Conservation (phyloP, 1,140 invertebrate genomes). For the Venustaconcha ellipsiformis region DNA sequence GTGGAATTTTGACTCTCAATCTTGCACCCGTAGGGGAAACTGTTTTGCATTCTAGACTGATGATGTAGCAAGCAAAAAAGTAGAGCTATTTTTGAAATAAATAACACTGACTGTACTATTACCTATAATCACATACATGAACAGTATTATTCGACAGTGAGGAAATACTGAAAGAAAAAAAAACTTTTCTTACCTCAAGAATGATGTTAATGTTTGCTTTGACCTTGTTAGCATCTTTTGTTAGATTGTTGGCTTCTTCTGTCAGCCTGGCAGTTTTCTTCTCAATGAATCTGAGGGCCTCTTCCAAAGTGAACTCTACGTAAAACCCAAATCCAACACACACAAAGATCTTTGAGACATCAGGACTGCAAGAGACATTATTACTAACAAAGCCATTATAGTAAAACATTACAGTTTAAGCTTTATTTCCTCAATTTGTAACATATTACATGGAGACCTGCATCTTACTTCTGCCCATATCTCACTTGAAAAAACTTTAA, state of each 20-base stretch:
- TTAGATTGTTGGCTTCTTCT: conserved; percentile 72
- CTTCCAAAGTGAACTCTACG: conserved; percentile 79
- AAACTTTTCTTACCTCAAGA: conserved; percentile 42
- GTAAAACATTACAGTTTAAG: background rate
- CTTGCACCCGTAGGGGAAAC: too few species aligned
- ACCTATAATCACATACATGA: too few species aligned
- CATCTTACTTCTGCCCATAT: background rate
- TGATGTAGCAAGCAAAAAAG: too few species aligned
- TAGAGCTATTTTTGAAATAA: too few species aligned
- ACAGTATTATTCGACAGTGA: too few species aligned
- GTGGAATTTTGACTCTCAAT: too few species aligned
- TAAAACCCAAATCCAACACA: conserved; percentile 82
- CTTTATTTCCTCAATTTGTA: background rate
- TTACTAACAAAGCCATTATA: background rate
- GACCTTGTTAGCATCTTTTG: conserved; percentile 77
- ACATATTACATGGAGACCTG: background rate
- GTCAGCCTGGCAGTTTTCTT: conserved; percentile 78
- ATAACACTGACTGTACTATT: too few species aligned
- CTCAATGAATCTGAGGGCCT: conserved; percentile 80
- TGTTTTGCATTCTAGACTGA: too few species aligned
- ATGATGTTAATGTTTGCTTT: conserved; percentile 86
- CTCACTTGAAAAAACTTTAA: too few species aligned
- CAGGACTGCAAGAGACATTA: conserved; percentile 60
- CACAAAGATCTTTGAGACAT: conserved; percentile 79
- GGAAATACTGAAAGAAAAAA: too few species aligned